Evolutionary conservation across 2,113 vertebrate species (phyloP).

Genomic region (Seriola dumerili): DNA sequence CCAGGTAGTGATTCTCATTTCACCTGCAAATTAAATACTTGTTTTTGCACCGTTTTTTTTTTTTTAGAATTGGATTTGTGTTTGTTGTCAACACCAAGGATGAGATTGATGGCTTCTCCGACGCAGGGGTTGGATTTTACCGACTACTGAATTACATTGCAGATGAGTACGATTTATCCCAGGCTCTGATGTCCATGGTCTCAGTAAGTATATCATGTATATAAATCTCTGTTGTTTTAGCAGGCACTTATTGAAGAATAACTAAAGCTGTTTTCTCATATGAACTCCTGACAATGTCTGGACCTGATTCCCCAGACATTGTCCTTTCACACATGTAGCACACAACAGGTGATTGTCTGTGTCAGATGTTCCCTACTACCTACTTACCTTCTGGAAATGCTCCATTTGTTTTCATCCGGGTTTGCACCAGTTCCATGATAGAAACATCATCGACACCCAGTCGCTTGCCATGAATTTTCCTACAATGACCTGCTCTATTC

Average conservation of each 20-base stretch:
- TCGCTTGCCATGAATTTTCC: neutral
- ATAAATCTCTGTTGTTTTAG: conserved; percentile 66
- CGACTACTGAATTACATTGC: conserved; percentile 91
- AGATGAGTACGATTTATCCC: conserved; percentile 88
- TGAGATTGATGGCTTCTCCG: conserved; percentile 87
- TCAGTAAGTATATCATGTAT: conserved; percentile 86
- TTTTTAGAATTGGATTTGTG: conserved; percentile 94
- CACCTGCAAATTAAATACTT: conserved; percentile 72
- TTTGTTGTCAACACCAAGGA: conserved; percentile 92
- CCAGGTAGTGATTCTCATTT: conserved; percentile 66
- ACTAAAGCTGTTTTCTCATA: conserved; percentile 25
- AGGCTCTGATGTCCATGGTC: conserved; percentile 89
- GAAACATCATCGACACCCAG: too few relatives aligned
- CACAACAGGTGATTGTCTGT: too few relatives aligned
- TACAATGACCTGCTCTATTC: neutral
- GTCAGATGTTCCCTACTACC: too few relatives aligned
- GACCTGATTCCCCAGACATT: too few relatives aligned
- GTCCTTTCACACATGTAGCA: too few relatives aligned
- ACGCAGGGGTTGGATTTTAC: conserved; percentile 92
- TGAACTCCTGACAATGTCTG: neutral
- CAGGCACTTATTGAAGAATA: conserved; percentile 27
- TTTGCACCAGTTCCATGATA: too few relatives aligned
- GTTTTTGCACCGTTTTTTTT: conserved; percentile 54
- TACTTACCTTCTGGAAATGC: neutral
- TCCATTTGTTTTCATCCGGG: too few relatives aligned